These are phyloP conservation scores for Chaetops frenatus DNA, from an alignment of 2,113 vertebrate species.

Conservation along the genomic window DNA sequence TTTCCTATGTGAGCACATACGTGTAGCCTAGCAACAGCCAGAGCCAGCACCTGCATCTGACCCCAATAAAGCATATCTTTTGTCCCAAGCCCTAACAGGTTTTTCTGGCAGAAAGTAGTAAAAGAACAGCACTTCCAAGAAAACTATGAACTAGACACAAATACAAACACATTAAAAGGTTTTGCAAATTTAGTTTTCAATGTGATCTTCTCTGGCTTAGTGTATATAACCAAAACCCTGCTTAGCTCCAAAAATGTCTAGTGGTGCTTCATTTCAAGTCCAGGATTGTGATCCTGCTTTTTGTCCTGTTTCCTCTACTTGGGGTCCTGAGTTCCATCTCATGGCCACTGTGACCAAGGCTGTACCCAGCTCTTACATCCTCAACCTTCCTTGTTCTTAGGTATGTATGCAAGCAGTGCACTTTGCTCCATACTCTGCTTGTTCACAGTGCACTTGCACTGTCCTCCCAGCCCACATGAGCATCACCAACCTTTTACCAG, in stretches of 20 bases:
- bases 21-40: not conserved
- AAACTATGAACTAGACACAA: not conserved
- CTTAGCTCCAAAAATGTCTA: not conserved
- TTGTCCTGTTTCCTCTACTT: not conserved
- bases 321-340: not conserved
- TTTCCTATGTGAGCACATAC: not conserved
- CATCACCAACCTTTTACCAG: not conserved
- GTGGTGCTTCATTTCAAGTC: not conserved
- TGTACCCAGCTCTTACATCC: not conserved
- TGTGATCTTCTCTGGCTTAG: not conserved
- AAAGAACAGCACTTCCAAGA: not conserved
- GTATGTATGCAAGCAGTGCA: not conserved
- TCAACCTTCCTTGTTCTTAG: not conserved
- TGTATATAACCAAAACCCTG: not conserved
- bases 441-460: rapidly evolving
- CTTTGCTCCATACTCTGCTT: not conserved
- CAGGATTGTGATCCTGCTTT: not conserved
- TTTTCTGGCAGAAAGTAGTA: not conserved
- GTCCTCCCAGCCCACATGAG: not conserved
- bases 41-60: not conserved
- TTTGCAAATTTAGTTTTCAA: not conserved
- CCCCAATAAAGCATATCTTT: not conserved
- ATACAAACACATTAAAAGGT: not conserved
- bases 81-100: not conserved
- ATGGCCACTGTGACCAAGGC: not conserved